Evolutionary conservation across 1,140 invertebrate species (phyloP), one percentile per base, ranked within the genome.

Genomic region (Liolophura sinensis): DNA sequence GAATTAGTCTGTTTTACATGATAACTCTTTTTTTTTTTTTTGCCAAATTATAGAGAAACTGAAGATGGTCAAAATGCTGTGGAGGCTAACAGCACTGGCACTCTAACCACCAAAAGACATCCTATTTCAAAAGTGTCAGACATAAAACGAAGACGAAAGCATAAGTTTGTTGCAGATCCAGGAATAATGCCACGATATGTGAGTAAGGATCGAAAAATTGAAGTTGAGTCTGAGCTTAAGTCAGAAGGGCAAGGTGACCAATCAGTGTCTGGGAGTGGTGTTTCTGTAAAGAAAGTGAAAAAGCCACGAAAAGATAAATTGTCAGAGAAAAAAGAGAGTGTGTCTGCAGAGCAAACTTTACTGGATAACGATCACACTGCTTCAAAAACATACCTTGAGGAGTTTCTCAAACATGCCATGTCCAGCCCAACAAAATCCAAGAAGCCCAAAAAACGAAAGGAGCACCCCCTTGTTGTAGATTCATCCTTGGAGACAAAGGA

Each of bases 31-130:
- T 51, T 22, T 65, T 24, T 51, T 59, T 66, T 60, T 70, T 25
- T 63, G 18, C 52, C 64, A 56, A 57, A 18, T 71, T 71, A 12
- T 63, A 78, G 74, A 48, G 71, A 66, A 20, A 51, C 51, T 51
- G 71, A 74, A 40, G 31, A 40, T 54, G 24, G 68, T 22, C 72
- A 76, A 60, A 78, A 76, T 68, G 69, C 69, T 31, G 67, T 73
- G 55, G 75, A 77, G 69, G 77, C 78, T 9, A 80, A 81, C 65
- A 76, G 71, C 25, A 74, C 79, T 48, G 81, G 78, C 6, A 78
- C 74, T 40, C 74, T 82, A 40, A 76, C 74, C 9, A 76, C 78
- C 64, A 82, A 82, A 68, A 70, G 82, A 31, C 80, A 84, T 73
- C 82, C 82, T 12, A 70, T 80, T 51, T 78, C 81, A n/a, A 66